These are phyloP conservation scores for Gymnocephalus cernua DNA, from an alignment of 2,113 vertebrate genomes.

Conservation along the genomic window DNA sequence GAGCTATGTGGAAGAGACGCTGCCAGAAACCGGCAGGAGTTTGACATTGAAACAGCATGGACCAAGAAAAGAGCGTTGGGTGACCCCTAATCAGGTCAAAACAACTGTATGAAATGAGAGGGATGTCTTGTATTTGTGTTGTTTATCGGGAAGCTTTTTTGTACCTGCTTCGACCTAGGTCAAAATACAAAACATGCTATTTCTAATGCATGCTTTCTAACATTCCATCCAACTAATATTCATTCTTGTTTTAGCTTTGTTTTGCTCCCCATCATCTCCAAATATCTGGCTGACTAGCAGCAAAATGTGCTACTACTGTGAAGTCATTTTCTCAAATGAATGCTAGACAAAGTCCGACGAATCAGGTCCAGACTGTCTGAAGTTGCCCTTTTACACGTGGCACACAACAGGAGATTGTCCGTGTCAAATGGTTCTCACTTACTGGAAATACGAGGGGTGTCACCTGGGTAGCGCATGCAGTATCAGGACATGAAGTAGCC, in stretches of 20 bases:
- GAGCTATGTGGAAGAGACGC: not conserved
- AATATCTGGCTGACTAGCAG: not conserved
- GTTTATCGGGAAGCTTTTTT: not conserved
- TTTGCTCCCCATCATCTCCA: not conserved
- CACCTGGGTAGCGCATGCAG: too few species aligned
- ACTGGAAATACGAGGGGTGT: too few species aligned
- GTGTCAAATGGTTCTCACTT: too few species aligned
- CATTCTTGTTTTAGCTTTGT: not conserved
- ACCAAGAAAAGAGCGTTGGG: not conserved
- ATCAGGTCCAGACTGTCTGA: too few species aligned
- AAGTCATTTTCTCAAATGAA: too few species aligned
- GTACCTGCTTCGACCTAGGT: not conserved
- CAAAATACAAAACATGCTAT: not conserved
- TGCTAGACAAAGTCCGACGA: too few species aligned
- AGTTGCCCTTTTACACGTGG: too few species aligned
- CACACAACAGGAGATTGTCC: too few species aligned
- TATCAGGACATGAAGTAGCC: too few species aligned
- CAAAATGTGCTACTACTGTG: too few species aligned
- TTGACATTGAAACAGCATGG: slow-evolving; percentile 5
- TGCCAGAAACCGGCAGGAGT: not conserved
- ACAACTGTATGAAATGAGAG: not conserved
- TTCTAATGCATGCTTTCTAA: not conserved
- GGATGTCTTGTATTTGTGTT: not conserved
- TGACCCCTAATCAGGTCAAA: not conserved
- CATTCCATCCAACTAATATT: not conserved